Evolutionary conservation across 2,888 invertebrate species (phyloP).

Genomic region (Agrotis ipsilon): DNA sequence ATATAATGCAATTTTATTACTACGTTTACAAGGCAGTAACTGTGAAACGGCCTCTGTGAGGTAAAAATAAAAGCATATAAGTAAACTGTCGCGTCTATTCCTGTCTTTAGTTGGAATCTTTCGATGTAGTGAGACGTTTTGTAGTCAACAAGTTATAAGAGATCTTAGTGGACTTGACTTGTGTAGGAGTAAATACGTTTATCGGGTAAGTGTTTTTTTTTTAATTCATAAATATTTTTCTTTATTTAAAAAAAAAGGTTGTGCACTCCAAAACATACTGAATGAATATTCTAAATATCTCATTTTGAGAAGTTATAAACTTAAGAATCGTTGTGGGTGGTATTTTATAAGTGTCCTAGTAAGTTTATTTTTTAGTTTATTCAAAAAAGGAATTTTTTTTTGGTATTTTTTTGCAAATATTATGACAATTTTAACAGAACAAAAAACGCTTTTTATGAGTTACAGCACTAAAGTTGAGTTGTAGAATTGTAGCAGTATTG

Average conservation of each 20-base stretch:
- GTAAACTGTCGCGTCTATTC: constrained; percentile 10
- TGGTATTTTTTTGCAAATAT: no score
- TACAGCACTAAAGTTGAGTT: no score
- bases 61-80: constrained; percentile 18
- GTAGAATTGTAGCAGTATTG: no score
- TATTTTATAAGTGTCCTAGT: background rate
- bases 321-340: background rate
- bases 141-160: constrained; percentile 41
- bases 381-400: no score
- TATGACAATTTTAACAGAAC: no score
- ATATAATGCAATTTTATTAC: no score
- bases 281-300: no score
- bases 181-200: constrained; percentile 16
- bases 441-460: no score
- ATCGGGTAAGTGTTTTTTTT: constrained; percentile 24
- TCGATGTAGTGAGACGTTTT: constrained; percentile 23
- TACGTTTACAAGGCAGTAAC: no score
- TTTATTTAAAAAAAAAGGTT: background rate
- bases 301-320: no score
- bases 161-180: constrained; percentile 39
- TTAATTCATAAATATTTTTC: background rate
- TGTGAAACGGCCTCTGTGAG: constrained; percentile 30
- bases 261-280: no score
- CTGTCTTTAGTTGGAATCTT: constrained; percentile 3
- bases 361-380: background rate